Evolutionary conservation across 2,113 vertebrate species (phyloP).

Genomic region (Chaenogobius annularis): DNA sequence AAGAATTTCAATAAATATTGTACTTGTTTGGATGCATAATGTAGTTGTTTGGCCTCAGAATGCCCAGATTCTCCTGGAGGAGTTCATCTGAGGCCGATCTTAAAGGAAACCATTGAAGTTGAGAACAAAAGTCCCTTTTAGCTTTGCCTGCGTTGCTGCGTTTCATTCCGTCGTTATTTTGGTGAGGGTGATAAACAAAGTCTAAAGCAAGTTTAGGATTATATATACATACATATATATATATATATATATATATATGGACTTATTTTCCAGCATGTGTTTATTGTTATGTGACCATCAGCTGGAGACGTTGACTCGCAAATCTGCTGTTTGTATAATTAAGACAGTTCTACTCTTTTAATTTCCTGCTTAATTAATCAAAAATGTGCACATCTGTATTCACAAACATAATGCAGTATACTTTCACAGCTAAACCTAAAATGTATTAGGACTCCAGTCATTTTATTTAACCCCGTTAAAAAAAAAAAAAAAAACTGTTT

Average conservation of each 20-base stretch:
- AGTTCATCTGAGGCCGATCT: conserved; percentile 5
- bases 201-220: background rate
- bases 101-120: conserved; percentile 2
- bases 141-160: background rate
- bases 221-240: too few species aligned
- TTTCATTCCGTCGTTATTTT: background rate
- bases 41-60: conserved; percentile 27
- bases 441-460: background rate
- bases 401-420: background rate
- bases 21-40: conserved; percentile 10
- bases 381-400: background rate
- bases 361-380: background rate
- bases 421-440: background rate
- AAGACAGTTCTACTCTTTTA: background rate
- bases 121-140: conserved; percentile 1
- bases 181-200: conserved; percentile 1
- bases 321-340: background rate
- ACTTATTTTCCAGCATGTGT: background rate
- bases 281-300: background rate
- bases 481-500: background rate
- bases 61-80: conserved; percentile 3
- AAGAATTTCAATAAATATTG: conserved; percentile 26
- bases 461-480: background rate
- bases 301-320: background rate
- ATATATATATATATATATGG: too few species aligned